These are phyloP conservation scores for Myrmophylax atrothorax DNA, from an alignment of 2,113 vertebrate species.

Conservation along the genomic window DNA sequence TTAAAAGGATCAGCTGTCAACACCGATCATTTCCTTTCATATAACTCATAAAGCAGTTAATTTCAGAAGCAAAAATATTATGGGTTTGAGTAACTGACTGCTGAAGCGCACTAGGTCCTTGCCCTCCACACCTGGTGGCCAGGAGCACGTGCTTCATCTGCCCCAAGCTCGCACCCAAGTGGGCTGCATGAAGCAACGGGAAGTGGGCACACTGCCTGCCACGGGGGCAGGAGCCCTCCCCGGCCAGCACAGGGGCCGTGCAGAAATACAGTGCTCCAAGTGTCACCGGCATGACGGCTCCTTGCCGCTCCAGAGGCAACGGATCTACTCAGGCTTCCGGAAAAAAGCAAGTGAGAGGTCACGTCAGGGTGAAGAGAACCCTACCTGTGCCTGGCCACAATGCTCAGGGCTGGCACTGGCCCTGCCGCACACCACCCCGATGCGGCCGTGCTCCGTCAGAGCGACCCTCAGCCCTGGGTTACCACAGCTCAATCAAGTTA, in stretches of 20 bases:
- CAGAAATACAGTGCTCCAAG: rapidly evolving
- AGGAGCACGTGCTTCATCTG: background rate
- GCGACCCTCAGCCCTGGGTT: rapidly evolving
- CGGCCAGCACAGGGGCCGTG: rapidly evolving
- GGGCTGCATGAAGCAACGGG: background rate
- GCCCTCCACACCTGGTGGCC: background rate
- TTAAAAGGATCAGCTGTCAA: constrained; percentile 56
- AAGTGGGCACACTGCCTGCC: background rate
- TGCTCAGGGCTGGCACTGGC: rapidly evolving
- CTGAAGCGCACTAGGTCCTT: constrained; percentile 25
- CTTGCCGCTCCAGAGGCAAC: no score
- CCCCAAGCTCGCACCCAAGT: background rate
- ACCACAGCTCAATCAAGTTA: rapidly evolving
- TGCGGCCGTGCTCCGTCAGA: rapidly evolving
- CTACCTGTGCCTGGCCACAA: rapidly evolving
- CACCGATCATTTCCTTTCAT: constrained; percentile 20
- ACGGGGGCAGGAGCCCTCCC: background rate
- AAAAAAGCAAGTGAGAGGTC: rapidly evolving
- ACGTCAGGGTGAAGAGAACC: rapidly evolving
- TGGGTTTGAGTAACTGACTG: constrained; percentile 17
- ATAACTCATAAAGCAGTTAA: constrained; percentile 40
- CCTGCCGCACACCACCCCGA: background rate
- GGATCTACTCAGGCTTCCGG: rapidly evolving
- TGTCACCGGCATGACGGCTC: rapidly evolving
- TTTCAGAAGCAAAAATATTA: constrained; percentile 54